phyloP scores from a whole-genome alignment of 2,888 invertebrate genomes.

The Bombylius discolor region DNA sequence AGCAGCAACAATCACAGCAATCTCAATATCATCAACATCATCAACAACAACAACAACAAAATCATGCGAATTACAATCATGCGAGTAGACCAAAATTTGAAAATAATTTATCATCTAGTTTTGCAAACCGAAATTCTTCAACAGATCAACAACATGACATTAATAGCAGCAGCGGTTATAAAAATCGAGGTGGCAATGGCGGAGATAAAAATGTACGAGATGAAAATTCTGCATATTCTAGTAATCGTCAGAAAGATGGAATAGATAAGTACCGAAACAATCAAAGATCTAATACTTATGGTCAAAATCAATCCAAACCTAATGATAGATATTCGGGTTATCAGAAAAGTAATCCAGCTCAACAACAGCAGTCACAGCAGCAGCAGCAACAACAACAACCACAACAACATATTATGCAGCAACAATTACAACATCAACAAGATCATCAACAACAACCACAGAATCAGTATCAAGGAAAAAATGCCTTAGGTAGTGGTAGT shows the following conservation, averaged over 20 bases:
- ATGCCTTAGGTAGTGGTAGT: conserved; percentile 6
- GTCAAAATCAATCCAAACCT: neutral
- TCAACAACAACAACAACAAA: conserved; percentile 1
- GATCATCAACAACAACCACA: neutral
- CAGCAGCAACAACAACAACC: neutral
- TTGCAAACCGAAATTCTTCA: conserved; percentile 18
- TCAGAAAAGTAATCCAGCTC: neutral
- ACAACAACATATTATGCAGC: neutral
- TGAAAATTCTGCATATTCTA: neutral
- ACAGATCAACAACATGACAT: neutral
- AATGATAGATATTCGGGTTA: conserved; percentile 7
- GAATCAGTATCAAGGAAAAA: conserved; percentile 10
- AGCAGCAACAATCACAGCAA: conserved; percentile 9
- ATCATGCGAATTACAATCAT: neutral
- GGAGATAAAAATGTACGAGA: neutral
- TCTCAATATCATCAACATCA: conserved; percentile 3
- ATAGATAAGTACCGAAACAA: neutral
- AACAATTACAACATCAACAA: neutral
- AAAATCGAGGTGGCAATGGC: neutral
- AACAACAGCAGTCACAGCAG: too few species aligned
- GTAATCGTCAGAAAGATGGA: neutral
- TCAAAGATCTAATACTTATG: conserved; percentile 1
- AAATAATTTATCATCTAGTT: conserved; percentile 35
- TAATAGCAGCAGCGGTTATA: neutral
- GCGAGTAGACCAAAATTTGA: conserved; percentile 26